These are phyloP conservation scores for Drosophila baimaii DNA, from an alignment of 1,140 invertebrate species.

Conservation along the genomic window DNA sequence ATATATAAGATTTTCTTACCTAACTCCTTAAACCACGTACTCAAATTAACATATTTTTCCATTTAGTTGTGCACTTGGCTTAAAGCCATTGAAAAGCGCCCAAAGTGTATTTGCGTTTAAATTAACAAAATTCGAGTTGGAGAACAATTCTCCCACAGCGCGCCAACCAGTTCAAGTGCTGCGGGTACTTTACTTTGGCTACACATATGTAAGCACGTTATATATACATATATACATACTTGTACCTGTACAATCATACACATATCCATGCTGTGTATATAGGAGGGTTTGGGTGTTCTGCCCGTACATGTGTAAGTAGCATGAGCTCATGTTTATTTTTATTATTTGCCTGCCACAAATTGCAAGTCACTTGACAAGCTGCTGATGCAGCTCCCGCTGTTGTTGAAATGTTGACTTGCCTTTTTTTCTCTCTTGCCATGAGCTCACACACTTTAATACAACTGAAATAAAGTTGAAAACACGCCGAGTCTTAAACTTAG, in stretches of 20 bases:
- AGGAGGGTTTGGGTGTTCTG: constrained; percentile 55
- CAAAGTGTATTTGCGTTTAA: constrained; percentile 59
- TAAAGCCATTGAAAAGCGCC: constrained; percentile 36
- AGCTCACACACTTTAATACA: constrained; percentile 53
- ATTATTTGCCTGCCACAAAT: constrained; percentile 78
- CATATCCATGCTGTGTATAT: constrained; percentile 1
- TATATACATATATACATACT: constrained; percentile 6
- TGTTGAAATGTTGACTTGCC: constrained; percentile 84
- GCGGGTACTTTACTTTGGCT: constrained; percentile 68
- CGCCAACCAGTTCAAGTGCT: constrained; percentile 69
- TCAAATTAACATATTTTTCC: constrained; percentile 60
- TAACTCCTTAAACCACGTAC: neutral
- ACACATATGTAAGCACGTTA: constrained; percentile 27
- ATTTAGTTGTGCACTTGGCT: constrained; percentile 32
- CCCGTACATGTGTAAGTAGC: constrained; percentile 76
- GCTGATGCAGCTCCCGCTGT: constrained; percentile 84
- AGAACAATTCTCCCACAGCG: constrained; percentile 60
- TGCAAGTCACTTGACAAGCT: constrained; percentile 84
- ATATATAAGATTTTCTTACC: neutral
- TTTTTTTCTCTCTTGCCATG: constrained; percentile 67
- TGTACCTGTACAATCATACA: neutral
- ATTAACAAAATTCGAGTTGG: constrained; percentile 60
- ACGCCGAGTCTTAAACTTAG: constrained; percentile 47
- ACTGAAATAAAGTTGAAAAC: constrained; percentile 28
- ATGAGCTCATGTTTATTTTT: constrained; percentile 84